Conservation (phyloP, 1,140 invertebrate genomes). For the Rhopalosiphum padi region DNA sequence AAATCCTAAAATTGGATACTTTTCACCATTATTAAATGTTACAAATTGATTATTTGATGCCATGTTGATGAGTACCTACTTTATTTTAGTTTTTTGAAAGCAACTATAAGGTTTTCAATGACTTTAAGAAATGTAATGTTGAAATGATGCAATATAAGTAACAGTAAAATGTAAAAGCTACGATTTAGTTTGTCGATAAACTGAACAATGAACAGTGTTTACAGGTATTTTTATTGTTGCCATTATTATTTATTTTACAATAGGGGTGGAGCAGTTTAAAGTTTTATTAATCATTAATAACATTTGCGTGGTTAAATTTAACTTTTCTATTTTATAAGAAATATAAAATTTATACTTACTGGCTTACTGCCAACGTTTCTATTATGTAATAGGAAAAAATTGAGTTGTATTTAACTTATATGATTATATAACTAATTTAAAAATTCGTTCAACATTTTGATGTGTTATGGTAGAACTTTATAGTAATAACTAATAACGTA, state of each 20-base stretch:
- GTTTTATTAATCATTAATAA: not conserved
- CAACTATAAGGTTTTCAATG: not conserved
- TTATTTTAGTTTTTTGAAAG: too few species aligned
- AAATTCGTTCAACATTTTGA: not conserved
- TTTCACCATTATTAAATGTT: conserved; percentile 59
- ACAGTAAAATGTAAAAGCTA: not conserved
- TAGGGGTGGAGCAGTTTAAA: not conserved
- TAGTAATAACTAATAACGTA: not conserved
- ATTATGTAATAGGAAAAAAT: not conserved
- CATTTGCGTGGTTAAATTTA: not conserved
- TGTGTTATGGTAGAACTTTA: not conserved
- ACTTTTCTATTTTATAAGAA: not conserved
- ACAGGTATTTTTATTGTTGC: not conserved
- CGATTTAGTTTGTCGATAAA: not conserved
- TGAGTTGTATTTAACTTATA: not conserved
- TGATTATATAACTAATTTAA: not conserved
- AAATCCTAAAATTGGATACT: conserved; percentile 58
- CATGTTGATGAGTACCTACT: not conserved
- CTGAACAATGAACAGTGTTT: not conserved
- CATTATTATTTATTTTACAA: not conserved
- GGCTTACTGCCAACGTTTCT: not conserved
- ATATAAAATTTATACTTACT: not conserved
- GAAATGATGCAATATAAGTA: not conserved
- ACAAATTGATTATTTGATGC: conserved; percentile 55
- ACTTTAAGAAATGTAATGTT: not conserved